phyloP scores from a whole-genome alignment of 2,797 vertebrate species.

The Pristis pectinata region DNA sequence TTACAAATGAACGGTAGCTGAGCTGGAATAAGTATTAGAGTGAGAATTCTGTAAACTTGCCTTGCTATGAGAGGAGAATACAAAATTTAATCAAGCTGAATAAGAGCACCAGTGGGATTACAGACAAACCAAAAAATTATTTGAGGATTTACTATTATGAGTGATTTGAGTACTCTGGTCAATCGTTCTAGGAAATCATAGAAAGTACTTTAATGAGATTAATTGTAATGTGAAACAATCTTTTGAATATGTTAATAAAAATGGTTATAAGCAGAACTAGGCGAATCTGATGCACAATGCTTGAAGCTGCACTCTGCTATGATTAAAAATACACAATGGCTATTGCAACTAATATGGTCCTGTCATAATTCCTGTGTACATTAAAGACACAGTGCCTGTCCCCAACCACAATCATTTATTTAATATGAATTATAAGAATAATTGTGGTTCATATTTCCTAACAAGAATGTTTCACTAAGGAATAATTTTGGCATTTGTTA shows the following conservation, averaged over 20 bases:
- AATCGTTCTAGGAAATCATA: neutral
- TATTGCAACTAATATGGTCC: neutral
- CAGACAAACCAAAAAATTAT: neutral
- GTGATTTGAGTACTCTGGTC: neutral
- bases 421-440: neutral
- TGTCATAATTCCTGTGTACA: constrained; percentile 1
- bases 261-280: neutral
- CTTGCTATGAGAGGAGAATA: neutral
- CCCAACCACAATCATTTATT: neutral
- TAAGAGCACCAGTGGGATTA: neutral
- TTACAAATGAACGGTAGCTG: constrained; percentile 12
- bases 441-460: neutral
- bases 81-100: neutral
- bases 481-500: neutral
- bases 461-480: neutral
- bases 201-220: neutral
- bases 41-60: neutral
- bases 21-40: constrained; percentile 35
- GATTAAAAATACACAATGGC: neutral
- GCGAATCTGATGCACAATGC: neutral
- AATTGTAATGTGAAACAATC: no score
- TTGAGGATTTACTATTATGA: neutral
- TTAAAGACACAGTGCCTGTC: neutral
- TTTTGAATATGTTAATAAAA: neutral
- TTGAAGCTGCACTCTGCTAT: neutral